Evolutionary conservation across 2,888 invertebrate genomes (phyloP).

Genomic region (Amphipoea lucens): DNA sequence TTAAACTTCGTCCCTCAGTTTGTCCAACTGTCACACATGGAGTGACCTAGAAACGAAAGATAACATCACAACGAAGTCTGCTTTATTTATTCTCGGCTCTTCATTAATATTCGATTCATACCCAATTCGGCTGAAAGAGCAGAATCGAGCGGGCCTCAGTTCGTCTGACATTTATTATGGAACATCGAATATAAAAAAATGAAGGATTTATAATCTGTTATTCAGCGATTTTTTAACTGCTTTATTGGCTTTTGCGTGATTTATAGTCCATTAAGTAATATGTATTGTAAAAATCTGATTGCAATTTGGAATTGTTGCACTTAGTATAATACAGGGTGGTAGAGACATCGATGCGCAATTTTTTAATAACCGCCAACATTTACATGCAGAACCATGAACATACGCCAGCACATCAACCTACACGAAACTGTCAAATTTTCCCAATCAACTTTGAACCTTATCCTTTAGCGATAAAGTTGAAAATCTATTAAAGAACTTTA

Average conservation of each 20-base stretch:
- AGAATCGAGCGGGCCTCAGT: slow-evolving; percentile 5
- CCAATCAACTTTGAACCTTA: too few relatives aligned
- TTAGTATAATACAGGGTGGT: too few relatives aligned
- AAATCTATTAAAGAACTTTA: too few relatives aligned
- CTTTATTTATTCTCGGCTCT: slow-evolving; percentile 24
- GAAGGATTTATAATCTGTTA: neutral
- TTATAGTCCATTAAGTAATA: neutral
- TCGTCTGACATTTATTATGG: slow-evolving; percentile 20
- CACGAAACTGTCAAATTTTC: too few relatives aligned
- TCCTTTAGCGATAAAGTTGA: too few relatives aligned
- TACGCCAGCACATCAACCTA: too few relatives aligned
- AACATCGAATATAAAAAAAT: slow-evolving; percentile 14
- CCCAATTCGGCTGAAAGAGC: slow-evolving; percentile 25
- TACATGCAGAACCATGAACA: too few relatives aligned
- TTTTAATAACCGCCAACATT: too few relatives aligned
- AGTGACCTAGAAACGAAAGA: slow-evolving; percentile 7
- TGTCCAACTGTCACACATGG: neutral
- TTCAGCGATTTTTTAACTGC: neutral
- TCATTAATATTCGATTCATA: slow-evolving; percentile 40
- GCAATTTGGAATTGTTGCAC: neutral
- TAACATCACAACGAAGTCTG: neutral
- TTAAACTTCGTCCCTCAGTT: neutral
- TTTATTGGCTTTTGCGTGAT: neutral
- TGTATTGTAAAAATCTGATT: neutral
- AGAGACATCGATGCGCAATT: too few relatives aligned